phyloP scores from a whole-genome alignment of 2,113 vertebrate species.

The Leptobrachium ailaonicum region DNA sequence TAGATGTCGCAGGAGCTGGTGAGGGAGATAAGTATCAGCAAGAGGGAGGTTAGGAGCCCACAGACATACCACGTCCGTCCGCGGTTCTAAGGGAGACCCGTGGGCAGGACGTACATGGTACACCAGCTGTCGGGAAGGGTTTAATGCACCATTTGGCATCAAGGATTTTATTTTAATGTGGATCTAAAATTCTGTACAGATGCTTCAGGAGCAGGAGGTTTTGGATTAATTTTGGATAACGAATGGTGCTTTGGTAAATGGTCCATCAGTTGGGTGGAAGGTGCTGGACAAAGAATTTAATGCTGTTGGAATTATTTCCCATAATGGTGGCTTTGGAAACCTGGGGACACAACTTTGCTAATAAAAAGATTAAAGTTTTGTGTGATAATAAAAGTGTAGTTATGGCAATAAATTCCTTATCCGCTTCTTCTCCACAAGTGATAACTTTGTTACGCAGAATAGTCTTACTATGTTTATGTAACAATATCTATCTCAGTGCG shows the following conservation, averaged over 20 bases:
- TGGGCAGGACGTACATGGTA: too few species aligned
- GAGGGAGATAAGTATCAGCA: too few species aligned
- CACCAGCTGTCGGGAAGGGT: too few species aligned
- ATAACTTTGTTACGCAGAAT: not conserved
- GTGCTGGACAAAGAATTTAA: not conserved
- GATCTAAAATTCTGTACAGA: not conserved
- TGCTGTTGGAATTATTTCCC: not conserved
- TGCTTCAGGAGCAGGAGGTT: not conserved
- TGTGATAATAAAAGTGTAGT: not conserved
- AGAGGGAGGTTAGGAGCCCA: too few species aligned
- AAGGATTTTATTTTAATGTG: not conserved
- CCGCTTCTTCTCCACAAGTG: not conserved
- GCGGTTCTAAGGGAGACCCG: too few species aligned
- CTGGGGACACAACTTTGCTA: not conserved
- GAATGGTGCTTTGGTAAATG: not conserved
- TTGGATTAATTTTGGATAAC: not conserved
- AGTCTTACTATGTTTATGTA: not conserved
- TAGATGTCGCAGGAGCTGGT: too few species aligned
- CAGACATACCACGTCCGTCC: too few species aligned
- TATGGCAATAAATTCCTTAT: not conserved
- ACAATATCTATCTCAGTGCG: not conserved
- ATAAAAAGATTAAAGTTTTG: not conserved
- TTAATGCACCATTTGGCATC: too few species aligned
- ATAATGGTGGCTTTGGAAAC: not conserved
- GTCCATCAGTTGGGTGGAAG: not conserved